Conservation (phyloP, 2,797 vertebrate species). For the Delichon dasypus region DNA sequence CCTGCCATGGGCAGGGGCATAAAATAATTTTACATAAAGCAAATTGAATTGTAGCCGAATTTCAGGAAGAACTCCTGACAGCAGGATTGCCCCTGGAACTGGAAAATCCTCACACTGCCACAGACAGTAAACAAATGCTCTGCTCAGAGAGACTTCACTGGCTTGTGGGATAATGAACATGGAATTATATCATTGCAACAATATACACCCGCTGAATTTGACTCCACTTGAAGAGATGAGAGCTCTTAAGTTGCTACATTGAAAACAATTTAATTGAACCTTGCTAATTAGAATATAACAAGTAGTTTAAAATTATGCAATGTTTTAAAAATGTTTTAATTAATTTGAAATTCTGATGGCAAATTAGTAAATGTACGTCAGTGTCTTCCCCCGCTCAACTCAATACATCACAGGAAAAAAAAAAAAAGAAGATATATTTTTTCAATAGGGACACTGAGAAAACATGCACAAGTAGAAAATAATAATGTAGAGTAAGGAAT, state of each 20-base stretch:
- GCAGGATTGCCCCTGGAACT: not conserved
- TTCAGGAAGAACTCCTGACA: not conserved
- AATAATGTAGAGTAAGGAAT: conserved; percentile 73
- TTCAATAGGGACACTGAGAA: conserved; percentile 61
- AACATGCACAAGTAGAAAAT: conserved; percentile 74
- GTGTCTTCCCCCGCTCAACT: conserved; percentile 42
- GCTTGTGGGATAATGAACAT: conserved; percentile 47
- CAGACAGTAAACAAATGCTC: not conserved
- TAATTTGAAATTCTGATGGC: conserved; percentile 72
- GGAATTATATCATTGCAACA: conserved; percentile 56
- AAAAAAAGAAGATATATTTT: conserved; percentile 37
- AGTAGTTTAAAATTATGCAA: conserved; percentile 71
- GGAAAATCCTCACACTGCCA: not conserved
- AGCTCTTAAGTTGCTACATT: conserved; percentile 61
- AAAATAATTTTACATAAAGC: not conserved
- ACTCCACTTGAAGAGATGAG: conserved; percentile 67
- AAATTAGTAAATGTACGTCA: conserved; percentile 64
- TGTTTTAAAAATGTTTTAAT: conserved; percentile 72
- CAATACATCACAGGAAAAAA: conserved; percentile 34
- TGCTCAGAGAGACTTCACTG: not conserved
- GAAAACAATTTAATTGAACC: conserved; percentile 77
- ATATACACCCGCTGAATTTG: conserved; percentile 53
- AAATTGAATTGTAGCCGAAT: not conserved
- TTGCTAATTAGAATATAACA: conserved; percentile 67
- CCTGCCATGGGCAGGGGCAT: not conserved